These are phyloP conservation scores for Agrotis ipsilon DNA, from an alignment of 2,888 invertebrate species.

Conservation along the genomic window DNA sequence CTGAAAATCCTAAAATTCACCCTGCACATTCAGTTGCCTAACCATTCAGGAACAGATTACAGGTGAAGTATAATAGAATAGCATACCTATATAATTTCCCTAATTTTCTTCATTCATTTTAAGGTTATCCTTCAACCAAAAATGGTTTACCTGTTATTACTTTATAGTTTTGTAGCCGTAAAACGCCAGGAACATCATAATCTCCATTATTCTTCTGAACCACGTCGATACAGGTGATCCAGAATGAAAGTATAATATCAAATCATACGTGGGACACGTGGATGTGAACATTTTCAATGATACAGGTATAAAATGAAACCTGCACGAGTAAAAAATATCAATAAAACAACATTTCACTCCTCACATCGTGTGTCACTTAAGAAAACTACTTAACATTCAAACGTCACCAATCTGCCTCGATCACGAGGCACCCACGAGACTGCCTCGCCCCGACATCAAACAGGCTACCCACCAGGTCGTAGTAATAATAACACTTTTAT, in stretches of 20 bases:
- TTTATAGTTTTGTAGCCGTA: too few species aligned
- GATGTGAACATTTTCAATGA: background rate
- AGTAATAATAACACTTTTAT: conserved; percentile 73
- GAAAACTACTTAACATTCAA: conserved; percentile 55
- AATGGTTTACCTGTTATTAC: too few species aligned
- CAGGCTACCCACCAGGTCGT: conserved; percentile 58
- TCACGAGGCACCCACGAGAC: conserved; percentile 43
- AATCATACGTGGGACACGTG: background rate
- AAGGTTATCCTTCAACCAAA: too few species aligned
- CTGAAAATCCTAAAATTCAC: too few species aligned
- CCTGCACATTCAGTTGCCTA: too few species aligned
- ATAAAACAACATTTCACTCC: conserved; percentile 24
- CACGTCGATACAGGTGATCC: background rate
- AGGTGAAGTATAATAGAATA: too few species aligned
- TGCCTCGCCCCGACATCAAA: conserved; percentile 65
- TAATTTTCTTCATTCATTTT: background rate
- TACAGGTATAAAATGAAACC: background rate
- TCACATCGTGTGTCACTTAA: conserved; percentile 22
- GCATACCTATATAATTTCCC: too few species aligned
- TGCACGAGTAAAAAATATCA: conserved; percentile 5
- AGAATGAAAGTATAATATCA: background rate
- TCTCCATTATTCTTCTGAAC: too few species aligned
- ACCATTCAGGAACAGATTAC: too few species aligned
- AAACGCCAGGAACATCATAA: background rate
- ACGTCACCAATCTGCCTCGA: conserved; percentile 31